Percentiles rank a stretch among this genome's conserved stretches.
phyloP scores from a whole-genome alignment of 1,140 invertebrate species.

The Cherax quadricarinatus region DNA sequence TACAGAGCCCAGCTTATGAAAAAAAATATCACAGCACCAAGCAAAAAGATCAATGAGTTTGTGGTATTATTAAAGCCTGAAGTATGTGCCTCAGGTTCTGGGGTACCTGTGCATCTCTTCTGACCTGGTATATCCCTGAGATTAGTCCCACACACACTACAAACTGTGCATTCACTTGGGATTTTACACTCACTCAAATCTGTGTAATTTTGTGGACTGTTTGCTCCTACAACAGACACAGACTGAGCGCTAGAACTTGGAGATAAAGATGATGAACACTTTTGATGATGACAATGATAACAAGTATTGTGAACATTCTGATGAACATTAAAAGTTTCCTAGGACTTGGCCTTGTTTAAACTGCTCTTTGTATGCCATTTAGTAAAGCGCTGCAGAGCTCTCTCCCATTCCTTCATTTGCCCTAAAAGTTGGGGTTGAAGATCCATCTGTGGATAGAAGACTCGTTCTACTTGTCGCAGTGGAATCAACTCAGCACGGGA shows the following conservation, averaged over 20 bases:
- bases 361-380: constrained; percentile 79
- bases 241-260: neutral
- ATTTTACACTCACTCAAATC: neutral
- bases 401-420: constrained; percentile 80
- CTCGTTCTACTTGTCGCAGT: constrained; percentile 80
- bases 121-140: neutral
- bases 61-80: neutral
- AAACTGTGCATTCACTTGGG: neutral
- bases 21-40: neutral
- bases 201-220: neutral
- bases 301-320: neutral
- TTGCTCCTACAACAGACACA: neutral
- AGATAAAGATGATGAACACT: neutral
- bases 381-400: constrained; percentile 83
- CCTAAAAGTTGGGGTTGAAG: constrained; percentile 62
- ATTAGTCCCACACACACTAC: neutral
- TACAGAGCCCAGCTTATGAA: neutral
- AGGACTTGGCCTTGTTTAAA: constrained; percentile 17
- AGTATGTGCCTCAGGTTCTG: neutral
- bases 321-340: neutral
- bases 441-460: constrained; percentile 79
- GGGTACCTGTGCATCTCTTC: neutral
- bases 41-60: neutral
- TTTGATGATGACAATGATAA: neutral
- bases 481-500: constrained; percentile 82